Evolutionary conservation across 2,113 vertebrate genomes (phyloP).

Genomic region (Corythornis cristatus): DNA sequence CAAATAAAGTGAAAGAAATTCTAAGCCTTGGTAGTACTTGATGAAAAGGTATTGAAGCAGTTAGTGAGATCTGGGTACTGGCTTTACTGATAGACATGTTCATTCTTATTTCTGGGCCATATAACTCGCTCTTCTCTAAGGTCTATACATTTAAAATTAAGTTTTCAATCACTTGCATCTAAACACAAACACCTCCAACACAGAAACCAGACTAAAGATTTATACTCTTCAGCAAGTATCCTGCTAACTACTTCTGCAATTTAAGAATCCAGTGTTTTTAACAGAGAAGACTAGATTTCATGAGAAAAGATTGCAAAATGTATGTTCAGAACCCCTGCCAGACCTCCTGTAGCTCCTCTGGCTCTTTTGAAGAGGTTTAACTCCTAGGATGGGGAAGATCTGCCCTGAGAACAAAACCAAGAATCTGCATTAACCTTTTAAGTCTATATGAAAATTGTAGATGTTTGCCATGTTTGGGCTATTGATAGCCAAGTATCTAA

Average conservation of each 20-base stretch:
- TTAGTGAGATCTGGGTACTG: neutral
- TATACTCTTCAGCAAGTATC: neutral
- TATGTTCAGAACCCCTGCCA: neutral
- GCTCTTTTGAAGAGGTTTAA: neutral
- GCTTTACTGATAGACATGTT: neutral
- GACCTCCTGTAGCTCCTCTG: neutral
- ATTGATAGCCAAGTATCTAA: neutral
- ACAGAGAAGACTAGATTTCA: neutral
- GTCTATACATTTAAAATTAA: neutral
- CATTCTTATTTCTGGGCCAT: neutral
- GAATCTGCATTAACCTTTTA: neutral
- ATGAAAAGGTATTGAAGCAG: neutral
- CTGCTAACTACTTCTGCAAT: neutral
- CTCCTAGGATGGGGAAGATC: fast-evolving
- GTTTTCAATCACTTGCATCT: neutral
- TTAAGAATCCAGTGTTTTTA: neutral
- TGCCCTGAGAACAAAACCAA: neutral
- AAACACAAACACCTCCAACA: fast-evolving
- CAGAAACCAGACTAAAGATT: neutral
- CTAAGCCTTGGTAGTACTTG: neutral
- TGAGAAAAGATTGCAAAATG: neutral
- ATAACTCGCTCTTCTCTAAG: neutral
- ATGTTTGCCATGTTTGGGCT: neutral
- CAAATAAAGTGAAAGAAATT: neutral
- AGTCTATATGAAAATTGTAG: neutral